A percentile compares a stretch with the other conserved stretches of the same genome.
Conservation (phyloP, 2,888 invertebrate species). For the Polyploca ridens region DNA sequence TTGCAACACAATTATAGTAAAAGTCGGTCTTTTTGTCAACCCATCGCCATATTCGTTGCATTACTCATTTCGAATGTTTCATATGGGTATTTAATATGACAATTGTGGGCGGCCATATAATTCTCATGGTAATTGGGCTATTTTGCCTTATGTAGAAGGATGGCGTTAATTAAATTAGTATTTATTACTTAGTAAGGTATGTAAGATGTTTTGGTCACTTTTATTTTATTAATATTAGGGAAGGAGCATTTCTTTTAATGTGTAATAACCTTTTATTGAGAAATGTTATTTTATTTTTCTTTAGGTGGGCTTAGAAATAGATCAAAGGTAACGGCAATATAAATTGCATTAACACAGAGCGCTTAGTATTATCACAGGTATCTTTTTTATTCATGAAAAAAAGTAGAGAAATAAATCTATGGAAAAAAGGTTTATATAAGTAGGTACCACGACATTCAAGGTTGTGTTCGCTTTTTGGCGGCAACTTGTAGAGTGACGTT, state of each 20-base stretch:
- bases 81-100: constrained; percentile 19
- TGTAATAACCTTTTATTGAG: not conserved
- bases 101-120: not conserved
- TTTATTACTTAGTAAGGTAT: not conserved
- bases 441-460: no score
- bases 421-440: no score
- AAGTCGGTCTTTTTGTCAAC: constrained; percentile 46
- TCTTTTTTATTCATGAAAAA: no score
- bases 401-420: no score
- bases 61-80: constrained; percentile 57
- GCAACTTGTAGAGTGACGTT: no score
- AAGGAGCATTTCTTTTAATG: not conserved
- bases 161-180: not conserved
- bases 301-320: no score
- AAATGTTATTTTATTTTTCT: no score
- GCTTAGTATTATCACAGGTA: no score
- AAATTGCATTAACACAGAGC: no score
- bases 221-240: not conserved
- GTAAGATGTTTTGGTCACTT: not conserved
- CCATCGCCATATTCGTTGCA: constrained; percentile 43
- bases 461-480: no score
- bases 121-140: not conserved
- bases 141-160: not conserved
- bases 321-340: no score
- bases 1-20: constrained; percentile 37